Base-by-base conservation (phyloP, 2,113 vertebrate genomes). In the Salvelinus namaycush region DNA sequence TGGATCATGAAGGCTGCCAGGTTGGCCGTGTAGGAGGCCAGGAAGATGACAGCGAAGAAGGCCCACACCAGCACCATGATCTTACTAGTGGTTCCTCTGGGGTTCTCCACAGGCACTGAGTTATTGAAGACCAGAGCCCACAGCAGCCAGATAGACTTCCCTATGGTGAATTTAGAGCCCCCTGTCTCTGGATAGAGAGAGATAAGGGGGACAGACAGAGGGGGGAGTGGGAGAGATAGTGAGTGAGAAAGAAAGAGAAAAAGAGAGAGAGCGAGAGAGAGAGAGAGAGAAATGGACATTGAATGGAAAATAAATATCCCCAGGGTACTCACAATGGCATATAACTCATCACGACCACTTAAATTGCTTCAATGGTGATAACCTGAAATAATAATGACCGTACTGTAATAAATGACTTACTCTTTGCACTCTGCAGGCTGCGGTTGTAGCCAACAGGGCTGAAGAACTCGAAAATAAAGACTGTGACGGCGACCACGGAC, bases 121-220 rank as follows among this genome's bases (percentile, higher is more conserved):
- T 98, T 98, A 89, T 98, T 98, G 91, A 97, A 98, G 78, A 98
- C 96, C 90, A 98, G 88, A 3, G 96, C 97, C 94, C 93, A 95
- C 67, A 95, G 83, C 76, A 95, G 91, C 96, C 96, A 96, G 51
- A 97, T 95, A 2, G 96, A 97, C 83, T 98, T 97, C 73, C 96
- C 95, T 1, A 98, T 97, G 83, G 96, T 98, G 91, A 98, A 97
- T 81, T 94, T 95, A 11, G 95, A 95, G 13, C 95, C 95, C 0
- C 95, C 95, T 0, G 92, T 87, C 60, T 90, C 95, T 96, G 87
- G 70, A 26, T 59, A 11, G 12, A 22, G 60, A 9, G 39, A 20
- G 16, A 26, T 7, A 64, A 13, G 31, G 18, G 34, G 27, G 20
- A 66, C 6, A 16, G 20, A 74, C 13, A 26, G 11, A 74, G 14